Conservation (phyloP, 2,797 vertebrate species). For the Hydrocynus forskahlii region DNA sequence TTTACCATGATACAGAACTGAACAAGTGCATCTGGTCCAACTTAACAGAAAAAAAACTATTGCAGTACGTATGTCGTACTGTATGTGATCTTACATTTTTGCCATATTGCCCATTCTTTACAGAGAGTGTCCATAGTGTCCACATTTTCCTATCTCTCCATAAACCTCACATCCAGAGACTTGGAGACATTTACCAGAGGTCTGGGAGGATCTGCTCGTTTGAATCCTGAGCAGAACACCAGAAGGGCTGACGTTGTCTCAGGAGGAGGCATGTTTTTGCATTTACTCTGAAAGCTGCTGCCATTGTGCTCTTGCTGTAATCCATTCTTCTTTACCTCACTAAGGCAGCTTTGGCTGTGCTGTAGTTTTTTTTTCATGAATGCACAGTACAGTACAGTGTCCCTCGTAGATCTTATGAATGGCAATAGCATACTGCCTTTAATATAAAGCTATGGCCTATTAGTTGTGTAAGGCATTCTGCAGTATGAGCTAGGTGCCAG, state of each 20-base stretch:
- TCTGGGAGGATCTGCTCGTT: background rate
- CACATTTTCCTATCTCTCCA: too few species aligned
- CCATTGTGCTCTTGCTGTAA: background rate
- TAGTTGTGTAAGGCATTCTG: background rate
- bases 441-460: background rate
- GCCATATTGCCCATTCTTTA: too few species aligned
- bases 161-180: too few species aligned
- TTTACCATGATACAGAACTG: too few species aligned
- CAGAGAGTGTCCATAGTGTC: too few species aligned
- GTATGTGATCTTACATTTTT: too few species aligned
- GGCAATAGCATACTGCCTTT: background rate
- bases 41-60: too few species aligned
- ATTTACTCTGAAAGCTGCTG: background rate
- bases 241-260: background rate
- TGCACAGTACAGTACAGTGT: background rate
- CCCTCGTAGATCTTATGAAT: background rate
- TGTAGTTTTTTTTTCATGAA: background rate
- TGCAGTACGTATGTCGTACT: too few species aligned
- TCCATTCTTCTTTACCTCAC: background rate
- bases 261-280: background rate
- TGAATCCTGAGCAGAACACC: background rate
- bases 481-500: conserved; percentile 22
- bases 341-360: background rate
- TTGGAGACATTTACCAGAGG: background rate
- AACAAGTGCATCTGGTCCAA: too few species aligned